Percentiles rank a stretch among this genome's conserved stretches.
These are phyloP conservation scores for Batillaria attramentaria DNA, from an alignment of 1,140 invertebrate species.

Conservation along the genomic window DNA sequence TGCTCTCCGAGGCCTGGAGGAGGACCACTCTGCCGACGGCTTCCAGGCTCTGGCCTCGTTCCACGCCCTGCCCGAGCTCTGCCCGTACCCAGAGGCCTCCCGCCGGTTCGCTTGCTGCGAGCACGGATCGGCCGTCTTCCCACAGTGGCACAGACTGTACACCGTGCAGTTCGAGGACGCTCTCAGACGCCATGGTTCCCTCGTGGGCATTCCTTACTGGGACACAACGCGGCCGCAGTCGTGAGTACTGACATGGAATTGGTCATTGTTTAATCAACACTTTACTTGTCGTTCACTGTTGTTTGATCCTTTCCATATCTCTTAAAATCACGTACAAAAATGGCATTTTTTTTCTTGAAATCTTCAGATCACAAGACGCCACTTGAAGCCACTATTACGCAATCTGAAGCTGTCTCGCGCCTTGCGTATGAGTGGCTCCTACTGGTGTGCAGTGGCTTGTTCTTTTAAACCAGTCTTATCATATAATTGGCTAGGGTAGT, in stretches of 20 bases:
- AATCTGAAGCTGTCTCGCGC: too few species aligned
- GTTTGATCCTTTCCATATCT: too few species aligned
- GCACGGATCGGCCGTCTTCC: slow-evolving; percentile 50
- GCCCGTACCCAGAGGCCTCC: slow-evolving; percentile 36
- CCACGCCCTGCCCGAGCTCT: slow-evolving; percentile 46
- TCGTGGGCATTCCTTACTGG: slow-evolving; percentile 32
- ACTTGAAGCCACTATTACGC: too few species aligned
- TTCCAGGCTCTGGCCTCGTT: slow-evolving; percentile 45
- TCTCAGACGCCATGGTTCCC: slow-evolving; percentile 39
- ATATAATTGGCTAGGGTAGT: too few species aligned
- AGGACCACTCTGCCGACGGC: slow-evolving; percentile 42
- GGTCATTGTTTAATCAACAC: too few species aligned
- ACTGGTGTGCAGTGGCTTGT: too few species aligned
- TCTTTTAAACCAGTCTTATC: too few species aligned
- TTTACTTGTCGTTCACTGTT: too few species aligned
- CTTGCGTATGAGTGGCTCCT: too few species aligned
- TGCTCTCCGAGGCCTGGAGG: slow-evolving; percentile 38
- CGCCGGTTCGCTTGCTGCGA: slow-evolving; percentile 46
- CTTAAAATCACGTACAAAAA: not conserved
- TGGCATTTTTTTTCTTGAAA: too few species aligned
- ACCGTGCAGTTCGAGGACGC: slow-evolving; percentile 48
- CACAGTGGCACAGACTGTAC: slow-evolving; percentile 50
- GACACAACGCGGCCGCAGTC: slow-evolving; percentile 5
- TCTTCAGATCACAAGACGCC: too few species aligned
- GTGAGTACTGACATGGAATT: too few species aligned